phyloP scores from a whole-genome alignment of 53 echinoderm and acorn worm species.

The Actinopyga echinites region DNA sequence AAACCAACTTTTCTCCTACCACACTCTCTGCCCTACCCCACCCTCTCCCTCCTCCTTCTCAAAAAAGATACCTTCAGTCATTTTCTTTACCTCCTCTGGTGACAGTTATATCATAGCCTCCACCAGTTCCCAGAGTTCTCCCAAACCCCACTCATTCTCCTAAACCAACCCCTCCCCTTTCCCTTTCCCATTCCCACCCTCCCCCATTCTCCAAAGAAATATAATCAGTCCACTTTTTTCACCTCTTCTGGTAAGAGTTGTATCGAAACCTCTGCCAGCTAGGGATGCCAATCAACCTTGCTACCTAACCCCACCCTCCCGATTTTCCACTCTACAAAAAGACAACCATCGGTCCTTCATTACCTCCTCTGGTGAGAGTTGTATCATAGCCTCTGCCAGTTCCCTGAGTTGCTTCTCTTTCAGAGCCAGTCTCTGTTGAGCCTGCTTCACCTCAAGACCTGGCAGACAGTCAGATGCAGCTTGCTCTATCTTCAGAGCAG shows the following conservation, averaged over 20 bases:
- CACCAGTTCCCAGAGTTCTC: not conserved
- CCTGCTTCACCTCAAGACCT: slow-evolving; percentile 84
- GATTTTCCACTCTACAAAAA: not conserved
- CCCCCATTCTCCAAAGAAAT: too few species aligned
- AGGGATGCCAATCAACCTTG: not conserved
- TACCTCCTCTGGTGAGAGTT: slow-evolving; percentile 76
- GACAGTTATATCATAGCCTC: too few species aligned
- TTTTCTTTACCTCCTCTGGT: not conserved
- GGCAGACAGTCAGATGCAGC: slow-evolving; percentile 84
- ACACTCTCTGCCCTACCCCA: not conserved
- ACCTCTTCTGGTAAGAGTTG: too few species aligned
- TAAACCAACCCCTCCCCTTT: not conserved
- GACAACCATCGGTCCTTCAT: slow-evolving; percentile 61
- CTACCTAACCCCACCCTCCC: not conserved
- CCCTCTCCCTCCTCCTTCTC: not conserved
- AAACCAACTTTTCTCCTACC: not conserved
- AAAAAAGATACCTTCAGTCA: too few species aligned
- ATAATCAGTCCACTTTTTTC: too few species aligned
- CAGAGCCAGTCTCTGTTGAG: slow-evolving; percentile 84
- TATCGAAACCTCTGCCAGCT: too few species aligned
- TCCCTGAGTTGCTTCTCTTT: slow-evolving; percentile 92
- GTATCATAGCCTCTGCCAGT: slow-evolving; percentile 90
- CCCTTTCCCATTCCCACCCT: too few species aligned
- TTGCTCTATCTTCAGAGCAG: slow-evolving; percentile 81
- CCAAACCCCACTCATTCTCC: not conserved